phyloP scores from a whole-genome alignment of 2,797 vertebrate genomes.

The Argentina silus region DNA sequence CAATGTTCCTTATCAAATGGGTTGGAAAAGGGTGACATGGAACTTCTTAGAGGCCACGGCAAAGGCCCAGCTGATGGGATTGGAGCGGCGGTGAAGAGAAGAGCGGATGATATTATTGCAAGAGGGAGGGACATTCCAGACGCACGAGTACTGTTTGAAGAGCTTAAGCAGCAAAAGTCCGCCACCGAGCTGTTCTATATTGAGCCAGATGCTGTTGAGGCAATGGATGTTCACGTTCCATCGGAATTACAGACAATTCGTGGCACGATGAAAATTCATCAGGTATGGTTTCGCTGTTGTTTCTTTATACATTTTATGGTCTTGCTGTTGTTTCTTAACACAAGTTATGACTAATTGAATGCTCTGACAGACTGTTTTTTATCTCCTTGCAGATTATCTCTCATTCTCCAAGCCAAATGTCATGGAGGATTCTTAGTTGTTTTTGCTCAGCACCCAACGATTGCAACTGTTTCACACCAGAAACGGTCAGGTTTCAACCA shows the following conservation, averaged over 20 bases:
- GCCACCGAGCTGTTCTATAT: no score
- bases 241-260: slow-evolving; percentile 13
- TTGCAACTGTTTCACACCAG: slow-evolving; percentile 9
- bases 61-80: slow-evolving; percentile 20
- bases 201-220: no score
- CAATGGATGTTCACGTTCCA: slow-evolving; percentile 15
- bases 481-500: no score
- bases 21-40: slow-evolving; percentile 17
- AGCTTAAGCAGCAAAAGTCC: slow-evolving; percentile 25
- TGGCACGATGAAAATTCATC: slow-evolving; percentile 17
- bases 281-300: slow-evolving; percentile 14
- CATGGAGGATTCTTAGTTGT: slow-evolving; percentile 14
- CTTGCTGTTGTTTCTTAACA: slow-evolving; percentile 5
- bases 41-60: slow-evolving; percentile 21
- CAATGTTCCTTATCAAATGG: slow-evolving; percentile 16
- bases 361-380: slow-evolving; percentile 9
- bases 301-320: slow-evolving; percentile 3
- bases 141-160: slow-evolving; percentile 16
- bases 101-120: slow-evolving; percentile 17
- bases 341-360: slow-evolving; percentile 14
- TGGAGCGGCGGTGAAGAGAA: slow-evolving; percentile 20
- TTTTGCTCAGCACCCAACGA: slow-evolving; percentile 8
- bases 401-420: slow-evolving; percentile 12
- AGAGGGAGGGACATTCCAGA: slow-evolving; percentile 19
- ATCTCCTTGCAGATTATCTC: slow-evolving; percentile 16